These are phyloP conservation scores for Buphagus erythrorhynchus DNA, from an alignment of 2,797 vertebrate species.

Conservation along the genomic window DNA sequence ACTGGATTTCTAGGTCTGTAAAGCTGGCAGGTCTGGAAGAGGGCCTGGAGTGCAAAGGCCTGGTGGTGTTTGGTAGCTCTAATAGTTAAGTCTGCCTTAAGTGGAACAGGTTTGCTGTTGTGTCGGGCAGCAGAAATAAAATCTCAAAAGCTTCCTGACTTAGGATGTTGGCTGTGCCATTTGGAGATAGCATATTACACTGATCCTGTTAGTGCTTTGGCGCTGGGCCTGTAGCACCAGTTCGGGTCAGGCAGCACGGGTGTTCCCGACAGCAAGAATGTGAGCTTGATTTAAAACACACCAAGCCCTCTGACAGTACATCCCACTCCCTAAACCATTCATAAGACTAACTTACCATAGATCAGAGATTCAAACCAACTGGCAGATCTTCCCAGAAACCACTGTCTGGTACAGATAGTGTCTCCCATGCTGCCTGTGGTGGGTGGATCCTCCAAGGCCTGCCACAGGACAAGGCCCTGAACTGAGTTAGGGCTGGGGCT, in stretches of 20 bases:
- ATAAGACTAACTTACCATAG: background rate
- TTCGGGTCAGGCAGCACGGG: background rate
- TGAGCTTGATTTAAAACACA: background rate
- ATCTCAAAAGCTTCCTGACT: background rate
- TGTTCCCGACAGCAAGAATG: background rate
- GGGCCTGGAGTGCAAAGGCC: background rate
- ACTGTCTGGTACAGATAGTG: background rate
- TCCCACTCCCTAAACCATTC: background rate
- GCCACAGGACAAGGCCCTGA: background rate
- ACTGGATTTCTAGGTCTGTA: background rate
- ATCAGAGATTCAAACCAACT: background rate
- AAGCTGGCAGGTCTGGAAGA: background rate
- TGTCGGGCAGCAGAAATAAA: background rate
- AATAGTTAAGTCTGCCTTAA: background rate
- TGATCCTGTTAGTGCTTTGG: background rate
- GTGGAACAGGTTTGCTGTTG: background rate
- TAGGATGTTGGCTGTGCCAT: background rate
- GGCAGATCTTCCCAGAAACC: background rate
- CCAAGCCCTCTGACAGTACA: background rate
- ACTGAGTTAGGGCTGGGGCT: background rate
- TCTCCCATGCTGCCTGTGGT: background rate
- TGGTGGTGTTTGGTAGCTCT: background rate
- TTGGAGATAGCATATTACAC: background rate
- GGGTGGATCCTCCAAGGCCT: background rate
- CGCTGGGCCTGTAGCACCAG: accelerated